A percentile compares a stretch with the other conserved stretches of the same genome.
phyloP scores from a whole-genome alignment of 2,113 vertebrate species.

The Cephalopholis sonnerati region DNA sequence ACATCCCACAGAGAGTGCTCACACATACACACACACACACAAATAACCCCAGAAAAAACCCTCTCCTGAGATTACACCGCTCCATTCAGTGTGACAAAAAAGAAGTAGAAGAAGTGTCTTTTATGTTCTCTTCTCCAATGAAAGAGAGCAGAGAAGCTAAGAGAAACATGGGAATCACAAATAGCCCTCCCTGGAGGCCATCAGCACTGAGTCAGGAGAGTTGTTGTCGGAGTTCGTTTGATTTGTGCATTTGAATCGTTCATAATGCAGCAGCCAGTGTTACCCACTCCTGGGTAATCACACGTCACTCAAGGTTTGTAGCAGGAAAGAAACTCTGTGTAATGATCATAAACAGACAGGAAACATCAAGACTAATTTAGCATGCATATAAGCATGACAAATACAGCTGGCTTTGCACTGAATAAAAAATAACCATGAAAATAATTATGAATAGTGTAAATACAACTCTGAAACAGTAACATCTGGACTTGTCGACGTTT shows the following conservation, averaged over 20 bases:
- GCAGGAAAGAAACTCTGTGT: not conserved
- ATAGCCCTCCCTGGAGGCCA: conserved; percentile 32
- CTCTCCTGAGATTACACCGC: conserved; percentile 43
- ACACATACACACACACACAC: not conserved
- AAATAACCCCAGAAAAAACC: conserved; percentile 32
- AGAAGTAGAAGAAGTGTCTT: conserved; percentile 13
- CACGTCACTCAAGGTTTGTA: conserved; percentile 2
- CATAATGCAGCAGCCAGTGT: conserved; percentile 5
- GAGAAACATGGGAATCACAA: conserved; percentile 35
- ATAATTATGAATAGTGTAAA: not conserved
- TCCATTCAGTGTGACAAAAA: conserved; percentile 50
- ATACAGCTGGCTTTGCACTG: not conserved
- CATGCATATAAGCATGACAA: not conserved
- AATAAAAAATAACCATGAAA: not conserved
- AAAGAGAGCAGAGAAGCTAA: conserved; percentile 32
- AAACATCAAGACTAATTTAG: not conserved
- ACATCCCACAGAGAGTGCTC: conserved; percentile 12
- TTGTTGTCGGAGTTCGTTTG: conserved; percentile 22
- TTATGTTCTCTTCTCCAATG: conserved; percentile 41
- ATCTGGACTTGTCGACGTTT: not conserved
- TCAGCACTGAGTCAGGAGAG: conserved; percentile 1
- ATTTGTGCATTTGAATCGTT: conserved; percentile 34
- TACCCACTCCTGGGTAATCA: conserved; percentile 14
- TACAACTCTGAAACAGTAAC: not conserved
- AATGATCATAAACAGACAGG: conserved; percentile 7